A percentile compares a stretch with the other conserved stretches of the same genome.
Conservation (phyloP, 2,888 invertebrate genomes). For the Callosobruchus maculatus region DNA sequence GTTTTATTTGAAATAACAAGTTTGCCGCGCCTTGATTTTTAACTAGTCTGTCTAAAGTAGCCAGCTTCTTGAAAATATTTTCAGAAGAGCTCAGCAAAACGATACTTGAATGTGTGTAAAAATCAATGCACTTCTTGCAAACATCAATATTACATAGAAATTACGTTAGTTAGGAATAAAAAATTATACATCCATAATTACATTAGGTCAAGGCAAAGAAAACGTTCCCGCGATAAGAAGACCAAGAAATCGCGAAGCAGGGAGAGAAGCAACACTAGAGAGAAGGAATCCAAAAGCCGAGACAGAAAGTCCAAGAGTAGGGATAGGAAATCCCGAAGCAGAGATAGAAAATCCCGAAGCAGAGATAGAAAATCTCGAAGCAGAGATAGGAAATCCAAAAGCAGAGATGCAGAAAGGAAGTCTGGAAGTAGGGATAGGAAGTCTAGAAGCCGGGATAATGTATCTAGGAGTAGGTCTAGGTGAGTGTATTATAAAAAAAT, state of each 20-base stretch:
- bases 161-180: too few species aligned
- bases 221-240: conserved; percentile 9
- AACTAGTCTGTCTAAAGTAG: too few species aligned
- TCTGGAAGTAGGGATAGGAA: conserved; percentile 22
- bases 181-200: background rate
- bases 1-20: too few species aligned
- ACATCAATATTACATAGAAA: too few species aligned
- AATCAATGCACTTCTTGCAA: too few species aligned
- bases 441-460: conserved; percentile 14
- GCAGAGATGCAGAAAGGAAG: conserved; percentile 23
- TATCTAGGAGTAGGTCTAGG: conserved; percentile 22
- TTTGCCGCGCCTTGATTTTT: too few species aligned
- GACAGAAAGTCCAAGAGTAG: conserved; percentile 29
- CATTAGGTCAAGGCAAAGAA: conserved; percentile 20
- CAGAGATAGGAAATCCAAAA: conserved; percentile 18
- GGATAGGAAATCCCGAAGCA: conserved; percentile 24
- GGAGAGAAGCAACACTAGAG: conserved; percentile 28
- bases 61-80: too few species aligned
- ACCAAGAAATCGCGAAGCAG: conserved; percentile 23
- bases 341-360: conserved; percentile 31
- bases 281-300: conserved; percentile 22
- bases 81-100: too few species aligned
- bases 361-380: conserved; percentile 29
- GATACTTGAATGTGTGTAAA: too few species aligned
- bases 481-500: too few species aligned